phyloP scores from a whole-genome alignment of 2,888 invertebrate genomes.

The Stictocephala bisonia region DNA sequence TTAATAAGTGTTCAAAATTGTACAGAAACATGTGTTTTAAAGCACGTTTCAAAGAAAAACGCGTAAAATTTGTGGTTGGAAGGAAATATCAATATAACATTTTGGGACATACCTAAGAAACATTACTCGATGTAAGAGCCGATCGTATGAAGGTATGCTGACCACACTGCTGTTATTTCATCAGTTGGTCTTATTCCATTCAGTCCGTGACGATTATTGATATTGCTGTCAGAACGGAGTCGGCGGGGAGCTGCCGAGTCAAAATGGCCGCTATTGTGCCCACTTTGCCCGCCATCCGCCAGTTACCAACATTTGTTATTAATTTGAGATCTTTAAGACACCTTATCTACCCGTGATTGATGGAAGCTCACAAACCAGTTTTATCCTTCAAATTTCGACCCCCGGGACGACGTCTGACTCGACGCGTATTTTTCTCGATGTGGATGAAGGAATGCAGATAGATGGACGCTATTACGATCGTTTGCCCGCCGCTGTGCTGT shows the following conservation, averaged over 20 bases:
- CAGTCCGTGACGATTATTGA: conserved; percentile 38
- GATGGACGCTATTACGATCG: conserved; percentile 16
- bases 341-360: conserved; percentile 38
- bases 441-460: conserved; percentile 14
- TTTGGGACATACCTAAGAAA: no score
- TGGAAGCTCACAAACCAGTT: neutral
- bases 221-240: neutral
- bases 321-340: conserved; percentile 42
- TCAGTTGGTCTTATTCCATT: no score
- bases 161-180: no score
- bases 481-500: no score
- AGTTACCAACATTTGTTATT: conserved; percentile 41
- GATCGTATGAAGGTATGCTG: no score
- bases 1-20: no score
- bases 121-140: no score
- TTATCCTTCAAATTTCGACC: conserved; percentile 9
- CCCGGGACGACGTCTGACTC: neutral
- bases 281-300: conserved; percentile 10
- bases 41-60: no score
- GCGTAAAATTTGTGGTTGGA: no score
- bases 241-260: neutral
- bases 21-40: no score
- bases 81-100: no score
- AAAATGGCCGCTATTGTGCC: conserved; percentile 18
- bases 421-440: neutral